Evolutionary conservation across 2,797 vertebrate species (phyloP).

Genomic region (Anniella stebbinsi): DNA sequence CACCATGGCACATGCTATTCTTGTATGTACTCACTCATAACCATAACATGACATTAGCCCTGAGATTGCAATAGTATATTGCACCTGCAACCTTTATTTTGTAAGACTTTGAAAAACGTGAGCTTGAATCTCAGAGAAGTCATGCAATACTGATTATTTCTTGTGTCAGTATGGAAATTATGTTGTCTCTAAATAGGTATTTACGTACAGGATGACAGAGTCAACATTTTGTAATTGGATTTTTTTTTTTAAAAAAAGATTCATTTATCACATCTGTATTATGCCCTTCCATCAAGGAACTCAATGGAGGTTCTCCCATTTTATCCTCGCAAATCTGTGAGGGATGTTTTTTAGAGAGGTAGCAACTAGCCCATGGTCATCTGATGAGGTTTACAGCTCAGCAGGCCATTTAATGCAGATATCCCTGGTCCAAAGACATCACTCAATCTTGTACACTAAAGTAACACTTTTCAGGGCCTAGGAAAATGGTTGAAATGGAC

Average conservation of each 20-base stretch:
- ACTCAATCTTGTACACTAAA: not conserved
- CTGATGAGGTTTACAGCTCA: no score
- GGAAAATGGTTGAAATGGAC: not conserved
- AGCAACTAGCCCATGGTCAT: not conserved
- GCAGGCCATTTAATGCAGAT: not conserved
- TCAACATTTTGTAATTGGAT: not conserved
- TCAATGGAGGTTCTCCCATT: not conserved
- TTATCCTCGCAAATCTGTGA: no score
- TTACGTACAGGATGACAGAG: not conserved
- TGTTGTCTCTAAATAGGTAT: slow-evolving; percentile 7
- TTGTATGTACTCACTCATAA: not conserved
- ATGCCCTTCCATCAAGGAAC: not conserved
- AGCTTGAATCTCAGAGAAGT: not conserved
- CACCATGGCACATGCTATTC: not conserved
- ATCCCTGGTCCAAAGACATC: not conserved
- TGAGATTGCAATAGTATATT: not conserved
- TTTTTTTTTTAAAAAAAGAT: no score
- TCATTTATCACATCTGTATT: not conserved
- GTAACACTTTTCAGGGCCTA: not conserved
- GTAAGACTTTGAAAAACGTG: not conserved
- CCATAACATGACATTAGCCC: not conserved
- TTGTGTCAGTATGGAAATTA: not conserved
- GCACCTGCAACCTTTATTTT: not conserved
- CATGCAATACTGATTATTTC: not conserved
- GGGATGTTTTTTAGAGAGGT: not conserved